Evolutionary conservation across 2,113 vertebrate genomes (phyloP), one percentile per base, ranked within the genome.

Genomic region (Oxyura jamaicensis): DNA sequence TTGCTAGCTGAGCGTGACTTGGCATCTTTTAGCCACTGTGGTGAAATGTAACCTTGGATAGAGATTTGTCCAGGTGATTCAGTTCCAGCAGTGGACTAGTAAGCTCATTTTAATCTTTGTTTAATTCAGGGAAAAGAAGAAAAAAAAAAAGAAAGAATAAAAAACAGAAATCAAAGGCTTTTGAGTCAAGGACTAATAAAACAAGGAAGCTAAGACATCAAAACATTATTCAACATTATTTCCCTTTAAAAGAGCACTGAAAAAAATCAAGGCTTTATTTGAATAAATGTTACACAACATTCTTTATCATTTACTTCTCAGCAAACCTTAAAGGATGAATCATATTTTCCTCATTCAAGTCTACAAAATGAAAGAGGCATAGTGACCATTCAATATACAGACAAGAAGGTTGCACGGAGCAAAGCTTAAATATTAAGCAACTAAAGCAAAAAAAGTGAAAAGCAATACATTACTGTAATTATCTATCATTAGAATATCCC

Each of bases 351-450:
- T 95, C 97, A 96, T 98, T 98, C 97, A 98, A 98, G 97, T 98
- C 97, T 97, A 98, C 97, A 98, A 98, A 98, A 98, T 95, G 97
- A 98, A 98, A 96, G 96, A 97, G 97, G 97, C 97, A 97, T 96
- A 94, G 96, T 98, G 97, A 98, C 95, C 96, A 96, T 96, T 96
- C 96, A 97, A 97, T 97, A 98, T 96, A 98, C 96, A 98, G 97
- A 98, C 94, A 97, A 97, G 97, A 97, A 97, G 96, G 97, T 96
- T 97, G 97, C 97, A 98, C 60, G 96, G 97, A 97, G 97, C 97
- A 97, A 97, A 98, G 98, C 98, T 98, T 98, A 98, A 98, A 98
- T 98, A 98, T 98, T 98, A 98, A 98, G 98, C 98, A 98, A 98
- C 98, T 97, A 97, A 98, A 98, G 98, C 98, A 97, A 97, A 98